Conservation (phyloP, 2,113 vertebrate genomes). For the Litocranius walleri region DNA sequence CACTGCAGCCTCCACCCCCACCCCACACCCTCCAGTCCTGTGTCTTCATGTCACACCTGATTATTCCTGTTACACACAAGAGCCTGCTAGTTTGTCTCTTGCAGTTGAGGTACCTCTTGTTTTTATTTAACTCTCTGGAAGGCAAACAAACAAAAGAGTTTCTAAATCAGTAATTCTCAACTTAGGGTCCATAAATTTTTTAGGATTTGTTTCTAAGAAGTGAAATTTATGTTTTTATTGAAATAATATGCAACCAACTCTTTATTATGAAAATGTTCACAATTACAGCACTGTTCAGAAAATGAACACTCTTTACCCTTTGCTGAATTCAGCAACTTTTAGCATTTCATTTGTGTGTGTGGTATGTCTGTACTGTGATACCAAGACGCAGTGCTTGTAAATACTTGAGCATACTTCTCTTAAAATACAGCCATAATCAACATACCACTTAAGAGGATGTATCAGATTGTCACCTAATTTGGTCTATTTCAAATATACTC, state of each 20-base stretch:
- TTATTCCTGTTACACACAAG: background rate
- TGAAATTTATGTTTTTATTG: background rate
- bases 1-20: background rate
- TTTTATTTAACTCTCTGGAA: background rate
- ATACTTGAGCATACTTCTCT: background rate
- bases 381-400: background rate
- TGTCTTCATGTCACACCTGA: background rate
- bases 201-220: background rate
- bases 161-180: background rate
- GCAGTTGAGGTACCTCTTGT: background rate
- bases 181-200: background rate
- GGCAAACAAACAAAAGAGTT: background rate
- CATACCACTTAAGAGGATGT: background rate
- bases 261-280: background rate
- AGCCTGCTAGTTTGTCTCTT: background rate
- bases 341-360: background rate
- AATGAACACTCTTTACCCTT: background rate
- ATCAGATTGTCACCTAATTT: background rate
- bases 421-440: background rate
- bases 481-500: background rate
- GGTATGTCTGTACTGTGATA: background rate
- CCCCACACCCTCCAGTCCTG: background rate
- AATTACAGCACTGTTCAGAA: background rate
- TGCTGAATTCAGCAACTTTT: background rate
- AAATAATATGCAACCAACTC: background rate